Percentiles rank a stretch among this genome's conserved stretches.
These are phyloP conservation scores for Lasioglossum calceatum DNA, from an alignment of 2,888 invertebrate genomes.

Conservation along the genomic window DNA sequence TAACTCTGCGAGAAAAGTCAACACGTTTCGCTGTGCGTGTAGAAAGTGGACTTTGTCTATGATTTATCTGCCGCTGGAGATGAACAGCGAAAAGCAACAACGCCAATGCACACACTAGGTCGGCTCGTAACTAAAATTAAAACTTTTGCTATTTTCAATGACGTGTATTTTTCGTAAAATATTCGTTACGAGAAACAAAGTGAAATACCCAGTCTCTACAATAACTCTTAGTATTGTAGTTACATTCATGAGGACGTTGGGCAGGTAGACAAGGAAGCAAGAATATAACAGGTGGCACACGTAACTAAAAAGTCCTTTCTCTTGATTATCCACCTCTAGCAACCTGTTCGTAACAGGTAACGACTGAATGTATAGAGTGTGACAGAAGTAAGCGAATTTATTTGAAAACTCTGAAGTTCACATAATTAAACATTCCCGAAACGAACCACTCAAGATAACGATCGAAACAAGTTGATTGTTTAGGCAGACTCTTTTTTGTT, in stretches of 20 bases:
- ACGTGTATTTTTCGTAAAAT: background rate
- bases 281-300: slow-evolving; percentile 82
- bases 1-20: slow-evolving; percentile 6
- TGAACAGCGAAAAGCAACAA: background rate
- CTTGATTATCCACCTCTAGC: slow-evolving; percentile 54
- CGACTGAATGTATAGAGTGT: slow-evolving; percentile 14
- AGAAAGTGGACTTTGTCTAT: background rate
- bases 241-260: slow-evolving; percentile 38
- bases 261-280: slow-evolving; percentile 65
- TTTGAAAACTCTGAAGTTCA: background rate
- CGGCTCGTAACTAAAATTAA: background rate
- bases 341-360: slow-evolving; percentile 29
- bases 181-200: slow-evolving; percentile 49
- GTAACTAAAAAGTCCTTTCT: slow-evolving; percentile 80
- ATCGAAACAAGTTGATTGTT: background rate
- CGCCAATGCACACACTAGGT: background rate
- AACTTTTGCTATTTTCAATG: background rate
- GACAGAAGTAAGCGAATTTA: background rate
- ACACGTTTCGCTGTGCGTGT: background rate
- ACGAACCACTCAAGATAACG: background rate
- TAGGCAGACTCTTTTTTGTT: too few species aligned
- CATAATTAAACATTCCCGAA: background rate
- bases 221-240: slow-evolving; percentile 48
- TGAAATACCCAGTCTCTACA: slow-evolving; percentile 58
- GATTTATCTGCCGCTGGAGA: background rate